Base-by-base conservation (phyloP, 2,113 vertebrate genomes). In the Halichoerus grypus region DNA sequence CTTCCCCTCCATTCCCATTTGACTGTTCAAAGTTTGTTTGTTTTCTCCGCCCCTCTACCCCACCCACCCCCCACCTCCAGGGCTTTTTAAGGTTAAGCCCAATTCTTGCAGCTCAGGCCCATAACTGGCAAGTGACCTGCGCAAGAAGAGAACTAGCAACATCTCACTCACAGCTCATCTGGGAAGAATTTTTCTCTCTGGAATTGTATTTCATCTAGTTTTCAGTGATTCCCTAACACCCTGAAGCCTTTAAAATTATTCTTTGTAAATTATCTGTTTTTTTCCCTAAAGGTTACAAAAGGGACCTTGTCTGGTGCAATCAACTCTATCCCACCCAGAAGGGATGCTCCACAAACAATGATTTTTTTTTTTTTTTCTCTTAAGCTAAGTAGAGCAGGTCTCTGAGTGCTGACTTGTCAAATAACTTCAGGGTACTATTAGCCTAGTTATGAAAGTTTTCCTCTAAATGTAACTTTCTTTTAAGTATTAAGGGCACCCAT, bases 21-120 rank as follows among this genome's bases (percentile, higher is more conserved):
- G 14, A 33, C 0, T 28, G 11, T 12, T 31, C 26, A 57, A 39
- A 10, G 22, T n/a, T 21, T 51, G 24, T 61, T 76, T 72, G n/a
- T 13, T 74, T 65, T 36, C 21, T 28, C 46, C 31, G 36, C 33
- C 18, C 18, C 33, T 21, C 4, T 6, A 42, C 39, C 39, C 2
- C 0, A 15, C 3, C n/a, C 33, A 15, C 0, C 6, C 3, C 12
- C 3, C 0, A 22, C 3, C 7, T 33, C 14, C 22, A 12, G 1
- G 4, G 16, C 3, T 94, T 81, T 76, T 83, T 21, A 46, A 53
- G 42, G 4, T 4, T 18, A 33, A 61, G 22, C 57, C 12, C 16
- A 46, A 1, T 79, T 82, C 21, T 22, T 59, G 59, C 2, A 8
- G 3, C 31, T 77, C 6, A 42, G 9, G 26, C 19, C 7, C 19